phyloP scores from a whole-genome alignment of 2,797 vertebrate genomes.

The Poeciliopsis paucimaculata region DNA sequence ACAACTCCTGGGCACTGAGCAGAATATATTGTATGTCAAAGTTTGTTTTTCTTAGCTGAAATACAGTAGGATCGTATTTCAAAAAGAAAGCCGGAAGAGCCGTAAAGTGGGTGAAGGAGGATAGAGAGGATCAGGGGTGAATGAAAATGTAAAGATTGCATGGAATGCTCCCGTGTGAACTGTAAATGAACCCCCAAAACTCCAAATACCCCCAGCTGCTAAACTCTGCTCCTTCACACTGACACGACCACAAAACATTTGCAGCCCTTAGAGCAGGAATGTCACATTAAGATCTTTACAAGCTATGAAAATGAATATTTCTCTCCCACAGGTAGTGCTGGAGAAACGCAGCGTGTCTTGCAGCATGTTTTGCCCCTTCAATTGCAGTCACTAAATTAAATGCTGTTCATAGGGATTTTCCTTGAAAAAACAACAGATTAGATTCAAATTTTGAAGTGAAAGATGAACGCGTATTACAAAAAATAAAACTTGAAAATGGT shows the following conservation, averaged over 20 bases:
- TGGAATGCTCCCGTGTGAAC: constrained; percentile 76
- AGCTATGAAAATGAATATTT: constrained; percentile 58
- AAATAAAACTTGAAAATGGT: background rate
- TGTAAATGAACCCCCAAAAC: constrained; percentile 75
- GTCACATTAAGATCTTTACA: constrained; percentile 56
- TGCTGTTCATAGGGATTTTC: background rate
- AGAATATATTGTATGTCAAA: constrained; percentile 28
- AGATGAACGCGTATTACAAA: background rate
- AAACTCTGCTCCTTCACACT: constrained; percentile 67
- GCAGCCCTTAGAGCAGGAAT: constrained; percentile 60
- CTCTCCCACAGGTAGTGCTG: constrained; percentile 31
- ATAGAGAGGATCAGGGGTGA: constrained; percentile 27
- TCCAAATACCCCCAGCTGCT: constrained; percentile 76
- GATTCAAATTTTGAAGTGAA: background rate
- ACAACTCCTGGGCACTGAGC: constrained; percentile 21
- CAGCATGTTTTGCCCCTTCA: background rate
- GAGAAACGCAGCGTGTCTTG: constrained; percentile 14
- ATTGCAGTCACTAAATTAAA: background rate
- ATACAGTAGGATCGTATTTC: constrained; percentile 52
- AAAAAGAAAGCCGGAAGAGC: constrained; percentile 27
- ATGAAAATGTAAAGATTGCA: constrained; percentile 72
- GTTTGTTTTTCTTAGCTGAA: constrained; percentile 16
- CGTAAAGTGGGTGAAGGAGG: constrained; percentile 2
- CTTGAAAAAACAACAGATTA: background rate
- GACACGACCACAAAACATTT: constrained; percentile 66